Evolutionary conservation across 2,797 vertebrate species (phyloP), one percentile per base, ranked within the genome.

Genomic region (Chromis chromis): DNA sequence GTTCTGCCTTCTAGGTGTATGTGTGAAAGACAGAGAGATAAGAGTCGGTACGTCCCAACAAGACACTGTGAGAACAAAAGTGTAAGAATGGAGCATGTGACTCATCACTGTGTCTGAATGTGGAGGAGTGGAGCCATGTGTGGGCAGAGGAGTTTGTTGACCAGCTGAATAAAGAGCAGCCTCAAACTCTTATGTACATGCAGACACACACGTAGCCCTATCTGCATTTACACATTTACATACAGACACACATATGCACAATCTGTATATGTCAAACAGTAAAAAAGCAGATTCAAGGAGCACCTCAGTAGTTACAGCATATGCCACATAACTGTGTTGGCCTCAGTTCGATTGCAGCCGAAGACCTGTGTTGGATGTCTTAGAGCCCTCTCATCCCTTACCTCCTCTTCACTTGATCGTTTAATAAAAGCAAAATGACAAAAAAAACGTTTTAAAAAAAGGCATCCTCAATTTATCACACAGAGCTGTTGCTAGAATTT

Each of bases 111-210:
- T 90, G 94, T 93, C 92, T 92, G 90, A 90, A 87, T 80, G 90
- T 91, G 94, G 92, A 94, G 93, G 94, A 94, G 92, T 92, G 89
- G 90, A 94, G 89, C 88, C 74, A 77, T 91, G 94, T 93, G 94
- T 94, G 91, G 94, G 92, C 78, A 90, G 93, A 92, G 82, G 90
- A 88, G 89, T 90, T 92, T 87, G 88, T 83, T 93, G 90, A 88
- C 92, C 91, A 86, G 91, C 92, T 93, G 91, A 92, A 84, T 91
- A 88, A 87, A 91, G 90, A 90, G 84, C 79, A 86, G 82, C 62
- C 59, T 91, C 80, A 87, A 87, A 86, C 81, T 81, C 81, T 64
- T 53, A 68, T 73, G 70, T 68, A 60, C 61, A 70, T 24, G 59
- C 64, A 78, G 31, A 71, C 46, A 76, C 33, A 79, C 52, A 59